These are phyloP conservation scores for Pogonocherus hispidulus DNA, from an alignment of 2,888 invertebrate species.

Conservation along the genomic window DNA sequence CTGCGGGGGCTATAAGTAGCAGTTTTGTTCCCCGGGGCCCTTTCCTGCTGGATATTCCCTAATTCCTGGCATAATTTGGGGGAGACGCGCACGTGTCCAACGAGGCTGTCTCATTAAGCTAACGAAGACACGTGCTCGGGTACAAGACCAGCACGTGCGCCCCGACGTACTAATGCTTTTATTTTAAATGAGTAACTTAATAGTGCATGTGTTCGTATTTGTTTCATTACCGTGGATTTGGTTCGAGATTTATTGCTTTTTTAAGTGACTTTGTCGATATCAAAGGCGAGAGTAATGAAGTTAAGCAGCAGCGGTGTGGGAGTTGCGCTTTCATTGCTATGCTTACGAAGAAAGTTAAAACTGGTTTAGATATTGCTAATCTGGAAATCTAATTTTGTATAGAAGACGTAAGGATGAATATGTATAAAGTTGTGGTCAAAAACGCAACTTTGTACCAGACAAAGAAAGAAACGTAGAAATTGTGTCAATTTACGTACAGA, in stretches of 20 bases:
- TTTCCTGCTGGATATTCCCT: conserved; percentile 25
- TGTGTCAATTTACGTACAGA: no score
- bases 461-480: no score
- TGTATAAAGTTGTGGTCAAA: no score
- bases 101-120: conserved; percentile 64
- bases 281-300: neutral
- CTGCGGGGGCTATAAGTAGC: conserved; percentile 29
- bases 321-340: no score
- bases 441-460: no score
- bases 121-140: conserved; percentile 64
- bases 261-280: neutral
- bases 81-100: conserved; percentile 60
- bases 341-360: no score
- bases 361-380: no score
- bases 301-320: no score
- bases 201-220: conserved; percentile 42
- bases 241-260: neutral
- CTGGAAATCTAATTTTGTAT: no score
- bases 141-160: conserved; percentile 56
- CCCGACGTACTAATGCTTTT: conserved; percentile 46
- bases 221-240: conserved; percentile 28
- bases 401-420: no score
- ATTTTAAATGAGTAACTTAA: conserved; percentile 52
- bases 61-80: conserved; percentile 48
- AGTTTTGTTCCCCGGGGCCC: conserved; percentile 29